These are phyloP conservation scores for Artibeus lituratus DNA, from an alignment of 2,797 vertebrate genomes.

Conservation along the genomic window DNA sequence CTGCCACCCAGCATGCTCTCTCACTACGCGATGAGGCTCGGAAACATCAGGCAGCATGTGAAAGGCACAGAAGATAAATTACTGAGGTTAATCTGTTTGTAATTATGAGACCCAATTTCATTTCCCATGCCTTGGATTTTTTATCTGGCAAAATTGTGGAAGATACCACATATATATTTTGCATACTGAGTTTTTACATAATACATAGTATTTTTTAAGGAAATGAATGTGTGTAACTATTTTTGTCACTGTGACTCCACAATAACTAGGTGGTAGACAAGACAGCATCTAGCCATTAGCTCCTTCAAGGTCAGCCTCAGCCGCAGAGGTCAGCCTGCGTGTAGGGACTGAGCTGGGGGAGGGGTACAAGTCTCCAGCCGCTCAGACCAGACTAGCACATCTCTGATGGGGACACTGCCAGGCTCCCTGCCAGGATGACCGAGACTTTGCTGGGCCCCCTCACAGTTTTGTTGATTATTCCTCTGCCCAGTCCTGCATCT, in stretches of 20 bases:
- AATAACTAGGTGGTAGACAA: background rate
- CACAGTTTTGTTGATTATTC: no score
- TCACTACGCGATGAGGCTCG: background rate
- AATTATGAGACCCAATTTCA: background rate
- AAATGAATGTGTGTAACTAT: background rate
- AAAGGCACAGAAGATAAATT: background rate
- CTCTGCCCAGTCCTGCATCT: background rate
- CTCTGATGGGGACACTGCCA: background rate
- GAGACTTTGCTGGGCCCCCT: background rate
- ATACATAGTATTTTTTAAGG: background rate
- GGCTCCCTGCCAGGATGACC: background rate
- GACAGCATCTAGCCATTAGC: background rate
- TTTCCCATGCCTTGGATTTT: background rate
- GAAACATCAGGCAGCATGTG: background rate
- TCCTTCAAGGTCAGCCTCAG: background rate
- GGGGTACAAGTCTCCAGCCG: background rate
- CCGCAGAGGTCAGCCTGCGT: no score
- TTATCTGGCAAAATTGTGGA: background rate
- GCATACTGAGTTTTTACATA: background rate
- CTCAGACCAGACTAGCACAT: background rate
- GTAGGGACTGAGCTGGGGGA: background rate
- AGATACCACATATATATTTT: background rate
- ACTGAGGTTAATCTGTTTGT: background rate
- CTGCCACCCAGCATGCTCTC: background rate
- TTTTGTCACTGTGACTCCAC: background rate